Evolutionary conservation across 2,888 invertebrate species (phyloP), one percentile per base, ranked within the genome.

Genomic region (Cephus sareptanus): DNA sequence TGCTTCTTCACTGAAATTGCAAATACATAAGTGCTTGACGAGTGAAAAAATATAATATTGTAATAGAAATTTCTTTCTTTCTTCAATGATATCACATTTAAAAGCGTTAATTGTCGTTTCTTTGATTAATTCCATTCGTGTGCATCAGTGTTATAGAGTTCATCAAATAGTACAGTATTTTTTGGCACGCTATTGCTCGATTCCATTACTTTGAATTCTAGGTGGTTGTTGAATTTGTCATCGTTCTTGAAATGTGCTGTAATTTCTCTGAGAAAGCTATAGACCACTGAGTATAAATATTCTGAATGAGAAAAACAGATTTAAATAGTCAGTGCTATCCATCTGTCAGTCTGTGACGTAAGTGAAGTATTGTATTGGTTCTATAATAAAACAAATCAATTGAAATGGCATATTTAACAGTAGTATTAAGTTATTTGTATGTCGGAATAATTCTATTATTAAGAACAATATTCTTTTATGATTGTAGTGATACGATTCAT

Each of bases 301-400:
- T 73, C 37, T 68, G 79, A 78, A 74, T 75, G 40, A 73, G 77
- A 76, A 75, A 75, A 78, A 76, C 82, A 82, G 81, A 80, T 84
- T 85, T 81, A 82, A 82, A 83, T 86, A 87, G 85, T 86, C 88
- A 87, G 86, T 87, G 86, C 86, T 89, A 87, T 84, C 83, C 83
- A 86, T 85, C 83, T 87, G 87, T 89, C 89, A 84, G 84, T 87
- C 85, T 84, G 84, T 87, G 90, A 87, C 87, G 82, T 85, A 86
- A 87, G 83, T 85, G 83, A 87, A 88, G 85, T 88, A 90, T 89
- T 90, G 89, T 90, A 90, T 87, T 87, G 86, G 86, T 89, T 89
- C 87, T 88, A 88, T 89, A 89, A 90, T 89, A 89, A 89, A 89
- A 88, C 81, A 85, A 83, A 85, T 85, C 74, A 85, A 79, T 68